phyloP scores from a whole-genome alignment of 2,888 invertebrate genomes.

The Sericinus montela region DNA sequence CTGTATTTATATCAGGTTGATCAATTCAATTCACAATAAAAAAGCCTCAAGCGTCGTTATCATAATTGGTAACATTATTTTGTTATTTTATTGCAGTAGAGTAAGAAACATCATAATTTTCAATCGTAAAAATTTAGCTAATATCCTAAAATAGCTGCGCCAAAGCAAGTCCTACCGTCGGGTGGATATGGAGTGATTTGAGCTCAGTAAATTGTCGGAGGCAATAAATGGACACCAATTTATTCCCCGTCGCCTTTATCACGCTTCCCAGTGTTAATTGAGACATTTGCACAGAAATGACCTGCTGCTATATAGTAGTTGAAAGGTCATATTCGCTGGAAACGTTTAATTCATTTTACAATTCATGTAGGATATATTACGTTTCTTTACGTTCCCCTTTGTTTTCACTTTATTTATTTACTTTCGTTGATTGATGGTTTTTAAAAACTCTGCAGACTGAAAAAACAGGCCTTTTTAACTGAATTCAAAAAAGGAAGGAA shows the following conservation, averaged over 20 bases:
- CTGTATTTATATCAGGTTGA: too few species aligned
- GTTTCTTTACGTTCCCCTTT: too few species aligned
- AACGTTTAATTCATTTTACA: neutral
- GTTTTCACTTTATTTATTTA: too few species aligned
- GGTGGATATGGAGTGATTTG: slow-evolving; percentile 32
- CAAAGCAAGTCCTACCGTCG: slow-evolving; percentile 20
- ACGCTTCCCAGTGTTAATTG: slow-evolving; percentile 59
- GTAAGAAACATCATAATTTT: neutral
- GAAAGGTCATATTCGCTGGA: slow-evolving; percentile 18
- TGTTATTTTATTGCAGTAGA: too few species aligned
- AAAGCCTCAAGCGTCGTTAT: too few species aligned
- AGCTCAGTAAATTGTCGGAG: slow-evolving; percentile 48
- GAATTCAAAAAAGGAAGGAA: too few species aligned
- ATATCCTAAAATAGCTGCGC: slow-evolving; percentile 29
- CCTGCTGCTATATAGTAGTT: slow-evolving; percentile 30
- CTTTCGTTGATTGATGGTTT: too few species aligned
- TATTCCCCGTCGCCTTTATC: slow-evolving; percentile 58
- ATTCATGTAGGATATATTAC: neutral
- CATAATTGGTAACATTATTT: too few species aligned
- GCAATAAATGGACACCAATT: slow-evolving; percentile 55
- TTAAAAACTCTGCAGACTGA: too few species aligned
- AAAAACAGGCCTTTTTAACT: too few species aligned
- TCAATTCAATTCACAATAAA: too few species aligned
- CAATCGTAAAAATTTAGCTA: slow-evolving; percentile 22
- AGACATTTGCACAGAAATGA: slow-evolving; percentile 65